phyloP scores from a whole-genome alignment of 2,113 vertebrate genomes.

The Tragelaphus scriptus region DNA sequence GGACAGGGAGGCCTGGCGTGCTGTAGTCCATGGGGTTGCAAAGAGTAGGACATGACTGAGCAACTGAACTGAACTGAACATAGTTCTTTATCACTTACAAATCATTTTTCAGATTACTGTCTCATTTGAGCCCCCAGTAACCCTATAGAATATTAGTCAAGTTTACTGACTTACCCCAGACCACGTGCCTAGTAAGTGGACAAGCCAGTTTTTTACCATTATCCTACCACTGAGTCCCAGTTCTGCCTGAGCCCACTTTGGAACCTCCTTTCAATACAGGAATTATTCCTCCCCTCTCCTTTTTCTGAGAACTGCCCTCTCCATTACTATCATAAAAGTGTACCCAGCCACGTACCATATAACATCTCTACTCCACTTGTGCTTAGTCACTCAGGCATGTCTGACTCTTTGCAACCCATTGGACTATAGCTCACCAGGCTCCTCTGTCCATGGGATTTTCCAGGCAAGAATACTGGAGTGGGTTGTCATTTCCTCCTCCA shows the following conservation, averaged over 20 bases:
- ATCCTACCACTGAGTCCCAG: neutral
- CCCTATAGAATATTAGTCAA: neutral
- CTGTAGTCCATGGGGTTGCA: neutral
- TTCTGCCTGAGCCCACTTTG: neutral
- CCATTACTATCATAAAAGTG: neutral
- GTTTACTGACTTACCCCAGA: neutral
- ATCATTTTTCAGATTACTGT: neutral
- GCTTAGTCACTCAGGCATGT: neutral
- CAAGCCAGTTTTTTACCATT: neutral
- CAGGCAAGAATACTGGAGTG: neutral
- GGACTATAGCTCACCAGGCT: neutral
- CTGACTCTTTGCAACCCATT: neutral
- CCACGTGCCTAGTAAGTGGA: neutral
- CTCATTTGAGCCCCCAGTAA: neutral
- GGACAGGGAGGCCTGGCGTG: neutral
- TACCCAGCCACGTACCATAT: neutral
- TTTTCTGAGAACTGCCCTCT: neutral
- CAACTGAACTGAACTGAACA: neutral
- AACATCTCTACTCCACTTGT: neutral
- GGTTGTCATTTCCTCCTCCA: neutral
- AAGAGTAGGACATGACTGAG: neutral
- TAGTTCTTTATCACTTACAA: neutral
- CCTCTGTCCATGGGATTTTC: neutral
- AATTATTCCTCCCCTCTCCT: neutral
- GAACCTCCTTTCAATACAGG: neutral